A percentile compares a stretch with the other conserved stretches of the same genome.
phyloP scores from a whole-genome alignment of 2,888 invertebrate genomes.

The Phalangium opilio region DNA sequence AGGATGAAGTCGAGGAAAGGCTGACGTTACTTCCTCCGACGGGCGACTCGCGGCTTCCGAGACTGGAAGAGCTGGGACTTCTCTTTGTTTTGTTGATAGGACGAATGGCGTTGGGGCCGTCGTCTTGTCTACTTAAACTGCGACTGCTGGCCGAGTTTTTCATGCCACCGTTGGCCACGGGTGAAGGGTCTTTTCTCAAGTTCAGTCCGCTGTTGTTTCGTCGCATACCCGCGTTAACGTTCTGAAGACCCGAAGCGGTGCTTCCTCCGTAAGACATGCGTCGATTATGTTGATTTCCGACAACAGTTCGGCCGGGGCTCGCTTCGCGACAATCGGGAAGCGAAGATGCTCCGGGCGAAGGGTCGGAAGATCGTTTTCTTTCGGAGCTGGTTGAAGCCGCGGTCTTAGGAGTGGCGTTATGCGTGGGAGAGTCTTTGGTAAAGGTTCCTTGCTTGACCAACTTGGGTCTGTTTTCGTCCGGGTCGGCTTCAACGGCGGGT shows the following conservation, averaged over 20 bases:
- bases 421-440: conserved; percentile 51
- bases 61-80: conserved; percentile 9
- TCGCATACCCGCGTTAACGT: neutral
- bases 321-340: no score
- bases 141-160: conserved; percentile 11
- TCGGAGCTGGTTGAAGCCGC: neutral
- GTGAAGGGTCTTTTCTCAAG: neutral
- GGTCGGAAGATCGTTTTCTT: neutral
- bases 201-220: neutral
- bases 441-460: conserved; percentile 78
- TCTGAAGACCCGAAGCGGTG: neutral
- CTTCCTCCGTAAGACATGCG: neutral
- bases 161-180: no score
- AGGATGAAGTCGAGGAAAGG: conserved; percentile 3
- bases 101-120: conserved; percentile 4
- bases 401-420: conserved; percentile 13
- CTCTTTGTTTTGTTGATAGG: conserved; percentile 9
- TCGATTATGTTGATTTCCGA: neutral
- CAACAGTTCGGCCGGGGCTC: no score
- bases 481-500: neutral
- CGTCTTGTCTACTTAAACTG: conserved; percentile 7
- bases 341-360: no score
- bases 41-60: conserved; percentile 1
- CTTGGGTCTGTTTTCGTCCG: conserved; percentile 31
- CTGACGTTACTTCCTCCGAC: conserved; percentile 10